phyloP scores from a whole-genome alignment of 2,113 vertebrate species.

The Campylorhamphus procurvoides region DNA sequence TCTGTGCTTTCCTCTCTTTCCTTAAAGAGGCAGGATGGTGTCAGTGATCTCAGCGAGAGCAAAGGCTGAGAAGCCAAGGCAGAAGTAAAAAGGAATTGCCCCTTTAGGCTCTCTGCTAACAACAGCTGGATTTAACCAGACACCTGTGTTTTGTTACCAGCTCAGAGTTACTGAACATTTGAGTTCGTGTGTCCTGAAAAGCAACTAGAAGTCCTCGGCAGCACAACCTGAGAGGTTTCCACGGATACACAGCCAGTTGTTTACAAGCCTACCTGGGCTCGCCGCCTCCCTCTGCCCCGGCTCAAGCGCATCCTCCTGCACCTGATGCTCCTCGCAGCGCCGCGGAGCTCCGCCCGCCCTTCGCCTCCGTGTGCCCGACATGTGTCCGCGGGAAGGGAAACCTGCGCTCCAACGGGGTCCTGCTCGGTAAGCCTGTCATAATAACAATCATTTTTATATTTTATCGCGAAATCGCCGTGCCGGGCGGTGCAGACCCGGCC shows the following conservation, averaged over 20 bases:
- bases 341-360: rapidly evolving
- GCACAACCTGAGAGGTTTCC: not conserved
- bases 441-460: rapidly evolving
- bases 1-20: not conserved
- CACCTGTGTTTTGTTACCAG: not conserved
- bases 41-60: not conserved
- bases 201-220: not conserved
- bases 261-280: not conserved
- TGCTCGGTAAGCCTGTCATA: rapidly evolving
- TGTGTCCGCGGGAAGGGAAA: rapidly evolving
- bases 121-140: not conserved
- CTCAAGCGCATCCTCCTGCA: not conserved
- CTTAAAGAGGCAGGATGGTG: not conserved
- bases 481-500: not conserved
- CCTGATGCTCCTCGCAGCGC: rapidly evolving
- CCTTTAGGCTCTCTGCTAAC: not conserved
- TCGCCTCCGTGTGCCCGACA: rapidly evolving
- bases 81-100: not conserved
- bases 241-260: not conserved
- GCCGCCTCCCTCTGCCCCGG: not conserved
- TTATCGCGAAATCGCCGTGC: not conserved
- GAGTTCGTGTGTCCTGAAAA: not conserved
- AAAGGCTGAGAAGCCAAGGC: not conserved
- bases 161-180: not conserved
- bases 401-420: rapidly evolving